Conservation (phyloP, 2,113 vertebrate species). For the Zeus faber region DNA sequence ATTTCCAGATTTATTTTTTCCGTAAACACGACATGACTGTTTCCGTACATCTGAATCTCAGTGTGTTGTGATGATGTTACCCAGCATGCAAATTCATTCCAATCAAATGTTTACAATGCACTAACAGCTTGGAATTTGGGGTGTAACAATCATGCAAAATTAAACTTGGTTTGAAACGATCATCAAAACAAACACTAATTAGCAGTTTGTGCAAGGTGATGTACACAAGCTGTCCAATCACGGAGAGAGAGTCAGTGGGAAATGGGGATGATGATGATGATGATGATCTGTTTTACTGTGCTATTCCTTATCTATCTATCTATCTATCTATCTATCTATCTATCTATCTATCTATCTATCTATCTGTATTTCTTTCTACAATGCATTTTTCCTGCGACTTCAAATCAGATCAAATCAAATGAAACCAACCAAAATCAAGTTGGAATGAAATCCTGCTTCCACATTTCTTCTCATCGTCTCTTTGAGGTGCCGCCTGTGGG, state of each 20-base stretch:
- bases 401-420: not conserved
- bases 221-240: constrained; percentile 49
- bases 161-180: constrained; percentile 53
- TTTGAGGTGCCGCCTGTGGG: too few relatives aligned
- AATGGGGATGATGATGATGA: constrained; percentile 52
- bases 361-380: too few relatives aligned
- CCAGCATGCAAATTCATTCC: too few relatives aligned
- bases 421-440: too few relatives aligned
- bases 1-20: too few relatives aligned
- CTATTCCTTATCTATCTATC: not conserved
- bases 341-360: not conserved
- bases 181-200: constrained; percentile 56
- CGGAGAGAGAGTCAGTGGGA: constrained; percentile 47
- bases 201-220: constrained; percentile 39
- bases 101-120: constrained; percentile 65
- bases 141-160: constrained; percentile 47
- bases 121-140: constrained; percentile 47
- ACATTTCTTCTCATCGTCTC: not conserved
- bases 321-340: not conserved
- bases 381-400: not conserved
- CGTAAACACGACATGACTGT: too few relatives aligned
- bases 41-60: too few relatives aligned
- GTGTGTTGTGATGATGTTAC: too few relatives aligned
- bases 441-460: too few relatives aligned
- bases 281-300: constrained; percentile 1